phyloP scores from a whole-genome alignment of 2,113 vertebrate species.

The Pyxicephalus adspersus region DNA sequence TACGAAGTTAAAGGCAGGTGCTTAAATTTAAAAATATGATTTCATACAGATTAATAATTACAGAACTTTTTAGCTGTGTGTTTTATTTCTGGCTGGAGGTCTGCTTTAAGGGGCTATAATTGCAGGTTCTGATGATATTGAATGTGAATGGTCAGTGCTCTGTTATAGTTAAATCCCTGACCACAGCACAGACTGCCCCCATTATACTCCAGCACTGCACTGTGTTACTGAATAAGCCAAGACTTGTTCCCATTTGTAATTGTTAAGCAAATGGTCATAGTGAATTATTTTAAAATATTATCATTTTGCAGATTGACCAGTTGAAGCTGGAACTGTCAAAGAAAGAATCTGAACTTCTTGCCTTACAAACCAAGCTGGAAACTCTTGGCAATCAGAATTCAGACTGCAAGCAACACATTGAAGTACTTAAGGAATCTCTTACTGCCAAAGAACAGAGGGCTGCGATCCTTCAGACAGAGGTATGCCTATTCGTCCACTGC shows the following conservation, averaged over 20 bases:
- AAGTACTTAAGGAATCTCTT: constrained; percentile 99
- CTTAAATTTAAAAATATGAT: no score
- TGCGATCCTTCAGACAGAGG: constrained; percentile 99
- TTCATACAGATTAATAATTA: no score
- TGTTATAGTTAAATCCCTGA: no score
- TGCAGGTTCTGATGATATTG: no score
- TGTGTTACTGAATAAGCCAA: constrained; percentile 1
- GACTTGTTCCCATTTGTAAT: constrained; percentile 23
- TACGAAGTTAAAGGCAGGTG: no score
- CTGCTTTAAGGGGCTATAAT: no score
- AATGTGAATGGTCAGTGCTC: no score
- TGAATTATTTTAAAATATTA: constrained; percentile 7
- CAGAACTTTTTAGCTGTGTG: no score
- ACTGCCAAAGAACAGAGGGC: constrained; percentile 99
- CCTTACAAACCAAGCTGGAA: constrained; percentile 98
- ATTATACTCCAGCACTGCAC: background rate
- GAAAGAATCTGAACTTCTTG: constrained; percentile 97
- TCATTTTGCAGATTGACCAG: constrained; percentile 86
- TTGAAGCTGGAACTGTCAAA: constrained; percentile 98
- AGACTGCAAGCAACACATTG: constrained; percentile 99
- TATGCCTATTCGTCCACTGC: constrained; percentile 63
- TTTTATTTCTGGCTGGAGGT: no score
- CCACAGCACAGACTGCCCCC: background rate
- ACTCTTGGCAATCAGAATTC: constrained; percentile 99
- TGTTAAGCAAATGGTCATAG: background rate